Base-by-base conservation (phyloP, 2,113 vertebrate genomes). In the Vulpes lagopus region DNA sequence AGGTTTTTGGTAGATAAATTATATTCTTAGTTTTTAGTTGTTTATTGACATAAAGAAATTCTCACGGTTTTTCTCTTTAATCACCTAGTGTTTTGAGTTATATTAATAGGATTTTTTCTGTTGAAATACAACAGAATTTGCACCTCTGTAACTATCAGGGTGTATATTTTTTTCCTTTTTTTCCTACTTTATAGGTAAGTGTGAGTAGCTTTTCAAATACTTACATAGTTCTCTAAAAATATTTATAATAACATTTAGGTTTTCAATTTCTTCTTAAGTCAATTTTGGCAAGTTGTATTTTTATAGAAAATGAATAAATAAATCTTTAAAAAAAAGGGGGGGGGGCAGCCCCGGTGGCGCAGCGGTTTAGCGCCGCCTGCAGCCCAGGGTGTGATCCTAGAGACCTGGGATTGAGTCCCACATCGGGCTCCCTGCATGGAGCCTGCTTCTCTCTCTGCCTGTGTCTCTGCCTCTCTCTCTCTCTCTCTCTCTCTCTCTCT, bases 301-400 rank as follows among this genome's bases (percentile, higher is more conserved):
- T 96, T 95, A 71, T 62, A 91, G 87, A 84, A 84, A 94, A 88
- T 79, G 8, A 3, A 43, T 43, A 43, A 43, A 8, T 43, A 43
- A 43, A 43, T 43, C 43, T 43, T 43, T 43, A 7, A 43, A 43
- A 43, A 7, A 43, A 43, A 7, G 5, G 43, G 5, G 43, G 43
- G 43, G 43, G 43, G 43, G 43, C 7, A 43, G 43, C 43, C 43
- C 43, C 43, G 43, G 43, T 43, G 43, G 43, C 43, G 7, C 43
- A 43, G 43, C 6, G 43, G 43, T 43, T 43, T 43, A 43, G 43
- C 7, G 43, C 43, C 43, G 43, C 43, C 43, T 43, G 43, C 43
- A 43, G 43, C 43, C 43, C 43, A 43, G 43, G 43, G 43, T 43
- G 43, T 43, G 43, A 43, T 43, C 43, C 43, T 43, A 7, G 43